Percentiles rank a stretch among this genome's conserved stretches.
Conservation (phyloP, 1,140 invertebrate genomes). For the Contarinia nasturtii region DNA sequence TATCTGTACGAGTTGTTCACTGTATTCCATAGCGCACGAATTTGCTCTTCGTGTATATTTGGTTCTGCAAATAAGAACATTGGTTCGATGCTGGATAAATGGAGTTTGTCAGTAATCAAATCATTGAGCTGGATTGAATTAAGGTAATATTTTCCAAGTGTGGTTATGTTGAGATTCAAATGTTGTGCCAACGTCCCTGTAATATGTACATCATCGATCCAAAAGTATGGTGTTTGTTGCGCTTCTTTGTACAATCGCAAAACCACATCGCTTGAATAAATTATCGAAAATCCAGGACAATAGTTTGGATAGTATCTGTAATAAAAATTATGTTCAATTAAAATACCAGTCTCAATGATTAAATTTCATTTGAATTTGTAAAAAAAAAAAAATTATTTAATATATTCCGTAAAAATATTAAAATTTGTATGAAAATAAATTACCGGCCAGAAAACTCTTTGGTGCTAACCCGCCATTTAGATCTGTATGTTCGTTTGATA, state of each 20-base stretch:
- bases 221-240: constrained; percentile 48
- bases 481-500: constrained; percentile 40
- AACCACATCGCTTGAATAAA: constrained; percentile 52
- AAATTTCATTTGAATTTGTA: too few species aligned
- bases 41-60: constrained; percentile 26
- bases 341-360: too few species aligned
- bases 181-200: constrained; percentile 49
- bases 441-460: constrained; percentile 37
- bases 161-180: constrained; percentile 34
- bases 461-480: constrained; percentile 59
- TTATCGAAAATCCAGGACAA: constrained; percentile 53
- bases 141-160: constrained; percentile 27
- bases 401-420: too few species aligned
- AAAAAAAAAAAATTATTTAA: too few species aligned
- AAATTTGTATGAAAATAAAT: too few species aligned
- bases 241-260: constrained; percentile 40
- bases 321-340: too few species aligned
- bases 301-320: constrained; percentile 54
- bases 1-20: constrained; percentile 5
- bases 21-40: constrained; percentile 26
- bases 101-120: constrained; percentile 12
- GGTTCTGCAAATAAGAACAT: constrained; percentile 36
- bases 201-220: constrained; percentile 71
- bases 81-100: constrained; percentile 8
- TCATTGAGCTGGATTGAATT: constrained; percentile 12